These are phyloP conservation scores for Tanytarsus gracilentus DNA, from an alignment of 2,888 invertebrate species.

Conservation along the genomic window DNA sequence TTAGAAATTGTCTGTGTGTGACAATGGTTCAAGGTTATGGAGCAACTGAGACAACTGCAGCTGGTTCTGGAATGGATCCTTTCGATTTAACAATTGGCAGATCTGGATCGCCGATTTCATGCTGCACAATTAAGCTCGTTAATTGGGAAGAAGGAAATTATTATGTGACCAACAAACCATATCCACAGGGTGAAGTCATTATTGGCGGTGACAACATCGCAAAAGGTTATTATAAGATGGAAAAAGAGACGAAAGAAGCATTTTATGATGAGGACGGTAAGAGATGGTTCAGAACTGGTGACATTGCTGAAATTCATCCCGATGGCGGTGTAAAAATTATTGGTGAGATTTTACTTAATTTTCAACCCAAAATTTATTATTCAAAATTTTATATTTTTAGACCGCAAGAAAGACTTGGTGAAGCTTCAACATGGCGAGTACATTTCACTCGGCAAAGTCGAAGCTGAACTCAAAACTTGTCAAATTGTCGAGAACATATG, in stretches of 20 bases:
- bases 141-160: conserved; percentile 95
- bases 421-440: conserved; percentile 98
- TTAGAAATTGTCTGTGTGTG: conserved; percentile 82
- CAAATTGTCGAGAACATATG: conserved; percentile 95
- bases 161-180: conserved; percentile 73
- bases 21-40: conserved; percentile 87
- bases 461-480: conserved; percentile 88
- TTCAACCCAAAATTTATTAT: not conserved
- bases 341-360: conserved; percentile 56
- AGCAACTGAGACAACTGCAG: conserved; percentile 92
- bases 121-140: conserved; percentile 73
- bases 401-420: conserved; percentile 97
- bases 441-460: conserved; percentile 93
- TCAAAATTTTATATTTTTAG: conserved; percentile 45
- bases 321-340: conserved; percentile 96
- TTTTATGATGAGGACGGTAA: conserved; percentile 69
- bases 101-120: conserved; percentile 79
- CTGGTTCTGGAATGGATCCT: conserved; percentile 66
- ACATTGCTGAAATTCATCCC: conserved; percentile 85
- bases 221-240: conserved; percentile 86
- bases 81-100: conserved; percentile 56
- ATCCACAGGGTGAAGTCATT: conserved; percentile 77
- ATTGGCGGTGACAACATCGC: conserved; percentile 86
- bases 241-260: conserved; percentile 80
- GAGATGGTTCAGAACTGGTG: conserved; percentile 93